A percentile compares a stretch with the other conserved stretches of the same genome.
Evolutionary conservation across 2,113 vertebrate genomes (phyloP).

Genomic region (Varanus salvator): DNA sequence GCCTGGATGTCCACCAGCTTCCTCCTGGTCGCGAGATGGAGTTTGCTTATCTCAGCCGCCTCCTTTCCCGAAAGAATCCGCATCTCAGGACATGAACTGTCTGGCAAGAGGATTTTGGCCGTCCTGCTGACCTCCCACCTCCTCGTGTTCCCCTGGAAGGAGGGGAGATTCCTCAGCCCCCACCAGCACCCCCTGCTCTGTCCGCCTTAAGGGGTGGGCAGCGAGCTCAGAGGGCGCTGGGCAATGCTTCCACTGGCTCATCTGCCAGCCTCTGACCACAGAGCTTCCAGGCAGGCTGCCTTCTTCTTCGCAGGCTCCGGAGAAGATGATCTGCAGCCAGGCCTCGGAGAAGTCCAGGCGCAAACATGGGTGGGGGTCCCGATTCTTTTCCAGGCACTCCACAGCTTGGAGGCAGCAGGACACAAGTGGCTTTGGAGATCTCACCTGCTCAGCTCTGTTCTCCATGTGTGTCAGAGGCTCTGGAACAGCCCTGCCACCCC

Average conservation of each 20-base stretch:
- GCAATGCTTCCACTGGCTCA: neutral
- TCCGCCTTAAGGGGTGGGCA: neutral
- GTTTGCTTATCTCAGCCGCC: neutral
- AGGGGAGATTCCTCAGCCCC: neutral
- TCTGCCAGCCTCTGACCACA: too few relatives aligned
- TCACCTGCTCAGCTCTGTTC: neutral
- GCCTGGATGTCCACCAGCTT: neutral
- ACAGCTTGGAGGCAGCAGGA: neutral
- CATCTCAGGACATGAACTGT: neutral
- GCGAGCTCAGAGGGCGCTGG: neutral
- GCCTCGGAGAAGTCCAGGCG: neutral
- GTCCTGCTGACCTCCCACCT: neutral
- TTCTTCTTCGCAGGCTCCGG: too few relatives aligned
- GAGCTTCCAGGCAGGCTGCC: neutral
- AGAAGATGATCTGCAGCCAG: neutral
- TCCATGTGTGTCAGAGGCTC: neutral
- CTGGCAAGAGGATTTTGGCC: neutral
- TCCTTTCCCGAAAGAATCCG: neutral
- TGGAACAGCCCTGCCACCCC: neutral
- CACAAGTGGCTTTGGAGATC: neutral
- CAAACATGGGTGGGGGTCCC: too few relatives aligned
- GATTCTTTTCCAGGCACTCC: neutral
- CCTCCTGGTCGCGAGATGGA: neutral
- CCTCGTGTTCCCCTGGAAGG: neutral
- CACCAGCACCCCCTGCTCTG: neutral